Evolutionary conservation across 2,888 invertebrate genomes (phyloP), one percentile per base, ranked within the genome.

Genomic region (Volucella zonaria): DNA sequence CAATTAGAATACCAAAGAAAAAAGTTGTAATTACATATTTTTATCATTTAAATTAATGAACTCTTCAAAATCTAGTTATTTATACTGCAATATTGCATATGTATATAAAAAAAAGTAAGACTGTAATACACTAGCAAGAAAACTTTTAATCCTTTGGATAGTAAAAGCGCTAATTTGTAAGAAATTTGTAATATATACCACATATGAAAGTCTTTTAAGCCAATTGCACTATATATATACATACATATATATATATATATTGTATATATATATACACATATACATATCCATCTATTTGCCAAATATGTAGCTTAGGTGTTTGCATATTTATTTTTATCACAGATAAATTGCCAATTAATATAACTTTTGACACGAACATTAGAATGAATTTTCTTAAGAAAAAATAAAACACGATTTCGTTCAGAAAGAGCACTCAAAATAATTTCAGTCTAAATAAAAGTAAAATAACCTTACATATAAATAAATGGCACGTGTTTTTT

Each of bases 341-440:
- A 85, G 81, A 85, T 68, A 68, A 79, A 79, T 80, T 80, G 62
- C 68, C 81, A 81, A 85, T 76, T 67, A 40, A 58, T 67, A 62
- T 42, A 66, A 67, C 56, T 15, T 12, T 59, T 74, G 56, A 80
- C 82, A 80, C 14, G 23, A 56, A 59, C 38, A 42, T 76, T 59
- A 47, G 64, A 52, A 56, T 62, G 14, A 77, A 62, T 77, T 77
- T 45, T 51, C 47, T 54, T 61, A 61, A 62, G 56, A 66, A 59
- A 77, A 77, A 67, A 61, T 40, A 64, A 23, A 15, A 52, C 43
- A 43, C n/a, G 49, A 56, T 47, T 59, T 51, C 64, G 38, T 58
- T 59, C 45, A 18, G 12, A 73, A 77, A 73, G 18, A 58, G 15
- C 10, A 51, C 59, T 54, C 49, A 61, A 73, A 64, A 78, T 51